Base-by-base conservation (phyloP, 2,113 vertebrate genomes). In the Myrmophylax atrothorax region DNA sequence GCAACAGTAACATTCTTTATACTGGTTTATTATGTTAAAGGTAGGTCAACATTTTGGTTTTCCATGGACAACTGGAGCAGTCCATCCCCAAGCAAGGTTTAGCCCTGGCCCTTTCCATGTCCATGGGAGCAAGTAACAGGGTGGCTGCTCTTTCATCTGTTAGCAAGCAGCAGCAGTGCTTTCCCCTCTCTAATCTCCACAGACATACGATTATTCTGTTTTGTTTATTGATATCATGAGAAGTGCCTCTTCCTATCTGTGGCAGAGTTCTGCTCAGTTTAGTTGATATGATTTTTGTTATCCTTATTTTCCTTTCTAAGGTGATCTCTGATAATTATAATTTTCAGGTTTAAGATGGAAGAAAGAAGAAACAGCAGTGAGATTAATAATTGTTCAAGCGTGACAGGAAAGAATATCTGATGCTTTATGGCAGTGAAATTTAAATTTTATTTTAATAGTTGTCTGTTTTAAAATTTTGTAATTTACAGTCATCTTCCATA, bases 21-120 rank as follows among this genome's bases (percentile, higher is more conserved):
- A 24, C 23, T 20, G 37, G 7, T 1, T 46, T 67, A 33, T 35
- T 73, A 37, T 24, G 11, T 9, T 23, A 4, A 15, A 24, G 17
- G 26, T 29, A 29, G 4, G 6, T 58, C 25, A 40, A 23, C 4
- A 16, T 53, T 49, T 60, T 3, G 4, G 9, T 47, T 86, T 72
- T 60, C 52, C 58, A 7, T 6, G 23, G 19, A 75, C 31, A 73
- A 64, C 52, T 2, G 69, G 25, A 87, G 1, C 10, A 49, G 6
- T 17, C 2, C 0, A 6, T 1, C 20, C 35, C 6, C 40, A 25
- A 4, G 4, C 4, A 10, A 2, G 3, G 5, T 31, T 85, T 79
- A 59, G 3, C 6, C 9, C 55, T 40, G 14, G 4, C 8, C 12
- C 11, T 38, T 62, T 4, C 14, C 3, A 13, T 6, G 18, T 17